Percentiles rank a stretch among this genome's conserved stretches.
Evolutionary conservation across 2,113 vertebrate genomes (phyloP).

Genomic region (Rhodinocichla rosea): DNA sequence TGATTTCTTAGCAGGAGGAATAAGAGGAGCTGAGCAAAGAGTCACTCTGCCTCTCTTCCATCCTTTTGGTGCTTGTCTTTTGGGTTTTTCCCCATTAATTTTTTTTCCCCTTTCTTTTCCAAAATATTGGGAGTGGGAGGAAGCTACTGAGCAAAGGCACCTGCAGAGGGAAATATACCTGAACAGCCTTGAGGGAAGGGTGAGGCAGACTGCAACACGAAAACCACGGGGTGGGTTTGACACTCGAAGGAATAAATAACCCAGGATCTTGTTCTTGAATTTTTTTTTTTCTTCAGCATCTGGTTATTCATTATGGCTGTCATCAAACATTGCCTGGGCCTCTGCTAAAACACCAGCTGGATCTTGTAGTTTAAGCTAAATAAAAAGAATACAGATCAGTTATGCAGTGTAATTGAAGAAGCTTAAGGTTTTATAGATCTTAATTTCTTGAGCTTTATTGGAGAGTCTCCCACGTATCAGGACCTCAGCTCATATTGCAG

Average conservation of each 20-base stretch:
- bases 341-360: slow-evolving; percentile 73
- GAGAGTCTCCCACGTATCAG: neutral
- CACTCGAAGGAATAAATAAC: neutral
- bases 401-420: neutral
- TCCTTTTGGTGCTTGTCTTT: neutral
- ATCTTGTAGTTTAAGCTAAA: slow-evolving; percentile 80
- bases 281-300: neutral
- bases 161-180: neutral
- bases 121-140: neutral
- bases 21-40: neutral
- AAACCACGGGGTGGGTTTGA: neutral
- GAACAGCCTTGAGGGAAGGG: neutral
- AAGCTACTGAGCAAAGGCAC: neutral
- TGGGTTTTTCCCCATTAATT: neutral
- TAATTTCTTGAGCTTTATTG: neutral
- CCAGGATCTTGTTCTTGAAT: neutral
- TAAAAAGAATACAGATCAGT: neutral
- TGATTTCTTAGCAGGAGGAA: neutral
- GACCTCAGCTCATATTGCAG: neutral
- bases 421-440: neutral
- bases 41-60: neutral
- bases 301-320: neutral
- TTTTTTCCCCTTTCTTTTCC: neutral
- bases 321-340: slow-evolving; percentile 39
- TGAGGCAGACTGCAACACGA: rapidly evolving